Evolutionary conservation across 2,797 vertebrate species (phyloP).

Genomic region (Chloroceryle inda): DNA sequence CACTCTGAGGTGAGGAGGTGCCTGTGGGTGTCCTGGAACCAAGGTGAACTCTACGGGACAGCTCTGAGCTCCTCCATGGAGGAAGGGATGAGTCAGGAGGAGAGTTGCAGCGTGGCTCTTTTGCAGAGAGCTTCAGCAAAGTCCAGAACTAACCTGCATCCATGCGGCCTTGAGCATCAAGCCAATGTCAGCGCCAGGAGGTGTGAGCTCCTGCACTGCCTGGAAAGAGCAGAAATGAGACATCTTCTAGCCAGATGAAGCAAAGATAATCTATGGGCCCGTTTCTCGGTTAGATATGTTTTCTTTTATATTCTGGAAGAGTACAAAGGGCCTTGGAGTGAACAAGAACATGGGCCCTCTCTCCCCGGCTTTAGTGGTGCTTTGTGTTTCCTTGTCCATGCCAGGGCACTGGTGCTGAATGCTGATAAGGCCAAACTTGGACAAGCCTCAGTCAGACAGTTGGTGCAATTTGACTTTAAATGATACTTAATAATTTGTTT

Average conservation of each 20-base stretch:
- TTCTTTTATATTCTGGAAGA: not conserved
- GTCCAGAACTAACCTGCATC: not conserved
- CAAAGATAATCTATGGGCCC: not conserved
- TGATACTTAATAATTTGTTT: slow-evolving; percentile 59
- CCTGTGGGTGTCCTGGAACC: not conserved
- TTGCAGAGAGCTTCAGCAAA: not conserved
- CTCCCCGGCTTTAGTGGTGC: not conserved
- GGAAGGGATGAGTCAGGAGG: not conserved
- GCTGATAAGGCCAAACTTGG: slow-evolving; percentile 59
- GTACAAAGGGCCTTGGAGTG: not conserved
- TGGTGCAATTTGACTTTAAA: slow-evolving; percentile 57
- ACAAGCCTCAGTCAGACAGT: slow-evolving; percentile 47
- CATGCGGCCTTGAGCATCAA: not conserved
- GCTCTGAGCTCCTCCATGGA: not conserved
- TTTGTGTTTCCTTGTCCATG: not conserved
- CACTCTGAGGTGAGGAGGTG: not conserved
- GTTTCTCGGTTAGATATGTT: not conserved
- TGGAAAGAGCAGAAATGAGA: not conserved
- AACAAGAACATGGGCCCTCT: not conserved
- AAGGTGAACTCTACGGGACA: not conserved
- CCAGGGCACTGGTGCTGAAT: slow-evolving; percentile 35
- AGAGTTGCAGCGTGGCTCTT: not conserved
- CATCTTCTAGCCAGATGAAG: not conserved
- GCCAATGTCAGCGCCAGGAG: not conserved
- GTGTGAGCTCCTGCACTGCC: not conserved